Conservation (phyloP, 2,888 invertebrate genomes). For the Calliphora vomitoria region DNA sequence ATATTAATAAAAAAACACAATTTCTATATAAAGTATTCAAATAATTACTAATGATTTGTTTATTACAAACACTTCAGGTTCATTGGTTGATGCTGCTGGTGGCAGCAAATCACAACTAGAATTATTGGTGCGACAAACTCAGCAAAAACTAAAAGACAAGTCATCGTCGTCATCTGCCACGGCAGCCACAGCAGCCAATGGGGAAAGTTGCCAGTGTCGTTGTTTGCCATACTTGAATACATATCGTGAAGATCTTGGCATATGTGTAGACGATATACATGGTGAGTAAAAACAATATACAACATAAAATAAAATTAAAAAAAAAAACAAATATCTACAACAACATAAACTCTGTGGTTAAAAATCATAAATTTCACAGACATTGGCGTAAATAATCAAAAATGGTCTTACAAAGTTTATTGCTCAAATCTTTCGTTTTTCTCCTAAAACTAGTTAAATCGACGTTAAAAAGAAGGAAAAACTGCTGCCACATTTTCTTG, state of each 20-base stretch:
- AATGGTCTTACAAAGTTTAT: conserved; percentile 42
- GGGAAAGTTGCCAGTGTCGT: conserved; percentile 88
- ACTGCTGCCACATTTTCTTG: conserved; percentile 28
- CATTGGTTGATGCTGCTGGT: conserved; percentile 71
- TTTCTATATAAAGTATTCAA: background rate
- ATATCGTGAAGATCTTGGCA: conserved; percentile 93
- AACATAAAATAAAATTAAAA: background rate
- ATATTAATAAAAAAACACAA: no score
- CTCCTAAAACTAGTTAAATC: background rate
- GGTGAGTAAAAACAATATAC: conserved; percentile 86
- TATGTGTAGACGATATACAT: conserved; percentile 94
- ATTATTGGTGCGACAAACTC: conserved; percentile 78
- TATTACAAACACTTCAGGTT: conserved; percentile 73
- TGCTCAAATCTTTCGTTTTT: conserved; percentile 66
- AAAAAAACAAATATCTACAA: background rate
- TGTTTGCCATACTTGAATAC: conserved; percentile 91
- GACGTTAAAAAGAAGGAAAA: conserved; percentile 15
- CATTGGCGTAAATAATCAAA: conserved; percentile 68
- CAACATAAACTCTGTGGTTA: conserved; percentile 30
- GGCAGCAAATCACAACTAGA: conserved; percentile 76
- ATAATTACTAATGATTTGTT: conserved; percentile 28
- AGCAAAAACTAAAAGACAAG: conserved; percentile 73
- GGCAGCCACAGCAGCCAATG: conserved; percentile 63
- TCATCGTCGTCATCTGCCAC: conserved; percentile 46
- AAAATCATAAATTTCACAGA: conserved; percentile 59